Evolutionary conservation across 2,797 vertebrate genomes (phyloP), one percentile per base, ranked within the genome.

Genomic region (Vireo griseus): DNA sequence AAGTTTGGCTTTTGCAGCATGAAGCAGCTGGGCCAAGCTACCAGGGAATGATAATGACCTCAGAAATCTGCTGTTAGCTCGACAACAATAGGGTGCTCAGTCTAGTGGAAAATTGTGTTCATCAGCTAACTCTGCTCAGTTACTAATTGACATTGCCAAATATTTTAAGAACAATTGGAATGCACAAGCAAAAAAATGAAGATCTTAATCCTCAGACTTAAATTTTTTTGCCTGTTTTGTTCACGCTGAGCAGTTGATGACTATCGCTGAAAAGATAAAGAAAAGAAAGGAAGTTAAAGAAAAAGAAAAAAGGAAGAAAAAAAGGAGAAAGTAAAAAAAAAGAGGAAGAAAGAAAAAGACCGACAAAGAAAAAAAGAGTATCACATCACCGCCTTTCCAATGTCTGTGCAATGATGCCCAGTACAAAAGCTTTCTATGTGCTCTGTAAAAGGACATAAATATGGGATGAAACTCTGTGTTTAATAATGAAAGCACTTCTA

Each of bases 131-230:
- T 99, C 99, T 99, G 99, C 99, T 99, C 99, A 99, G 99, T 99
- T 99, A 99, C 99, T 99, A 99, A 99, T 99, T 99, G 99, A 99
- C 99, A 99, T 99, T 99, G 99, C 99, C 99, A 99, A 99, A 99
- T 99, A 99, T 99, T 99, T 99, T 99, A 99, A 99, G 99, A 99
- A 99, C 99, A 99, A 99, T 99, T 99, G 99, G 99, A 99, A 99
- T 99, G 99, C 98, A 98, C 97, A 98, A 98, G 98, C 97, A 98
- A 98, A 98, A 97, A 98, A 97, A 97, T 97, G 97, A 98, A 99
- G 99, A 99, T 99, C 99, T 99, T 99, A 99, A 99, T 99, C 99
- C 98, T 98, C 98, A 97, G 98, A 98, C 98, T 98, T 98, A 98
- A 97, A 97, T 98, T 98, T 98, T 98, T 98, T 95, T 95, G 95